Evolutionary conservation across 2,797 vertebrate genomes (phyloP).

Genomic region (Alosa sapidissima): DNA sequence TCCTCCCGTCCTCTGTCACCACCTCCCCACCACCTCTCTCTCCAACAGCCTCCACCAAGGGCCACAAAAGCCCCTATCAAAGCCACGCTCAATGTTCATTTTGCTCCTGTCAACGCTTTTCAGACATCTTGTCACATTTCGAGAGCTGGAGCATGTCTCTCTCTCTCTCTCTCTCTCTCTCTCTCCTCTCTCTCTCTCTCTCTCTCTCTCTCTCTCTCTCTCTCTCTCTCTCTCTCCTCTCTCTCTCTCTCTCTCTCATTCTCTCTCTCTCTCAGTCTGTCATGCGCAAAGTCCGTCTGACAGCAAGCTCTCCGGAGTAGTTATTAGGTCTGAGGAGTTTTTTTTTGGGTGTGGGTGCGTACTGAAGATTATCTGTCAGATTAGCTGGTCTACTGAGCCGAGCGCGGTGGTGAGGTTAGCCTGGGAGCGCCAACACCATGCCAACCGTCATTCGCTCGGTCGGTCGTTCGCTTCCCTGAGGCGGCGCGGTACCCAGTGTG

Average conservation of each 20-base stretch:
- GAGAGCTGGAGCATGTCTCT: constrained; percentile 28
- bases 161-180: not conserved
- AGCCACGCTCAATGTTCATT: constrained; percentile 39
- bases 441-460: not conserved
- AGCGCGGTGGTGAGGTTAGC: not conserved
- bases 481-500: not conserved
- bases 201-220: not conserved
- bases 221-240: not conserved
- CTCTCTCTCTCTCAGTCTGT: not conserved
- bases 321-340: not conserved
- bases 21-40: not conserved
- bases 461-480: not conserved
- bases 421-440: not conserved
- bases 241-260: not conserved
- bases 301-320: not conserved
- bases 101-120: constrained; percentile 43
- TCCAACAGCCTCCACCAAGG: constrained; percentile 29
- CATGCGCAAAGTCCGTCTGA: not conserved
- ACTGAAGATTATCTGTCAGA: constrained; percentile 11
- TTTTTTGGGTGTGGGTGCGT: not conserved
- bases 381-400: not conserved
- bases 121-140: constrained; percentile 29
- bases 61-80: constrained; percentile 39
- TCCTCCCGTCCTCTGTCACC: not conserved
- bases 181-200: not conserved